These are phyloP conservation scores for Cercopithecus hamlyni DNA, from an alignment of 2,797 vertebrate genomes.

Conservation along the genomic window DNA sequence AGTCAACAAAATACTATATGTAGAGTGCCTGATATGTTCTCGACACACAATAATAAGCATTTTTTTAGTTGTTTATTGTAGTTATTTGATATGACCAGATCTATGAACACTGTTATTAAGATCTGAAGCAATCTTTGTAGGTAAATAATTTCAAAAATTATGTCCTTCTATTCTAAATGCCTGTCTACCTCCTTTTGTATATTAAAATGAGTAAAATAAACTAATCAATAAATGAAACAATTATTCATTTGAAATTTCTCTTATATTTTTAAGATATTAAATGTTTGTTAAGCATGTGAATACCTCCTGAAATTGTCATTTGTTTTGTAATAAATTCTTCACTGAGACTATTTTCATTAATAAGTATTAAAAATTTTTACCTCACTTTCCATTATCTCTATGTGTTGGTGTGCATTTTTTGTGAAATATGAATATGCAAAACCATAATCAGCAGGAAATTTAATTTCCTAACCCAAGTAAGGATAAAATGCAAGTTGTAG, in stretches of 20 bases:
- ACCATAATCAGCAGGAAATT: background rate
- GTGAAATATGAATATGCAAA: background rate
- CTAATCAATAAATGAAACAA: background rate
- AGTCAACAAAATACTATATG: background rate
- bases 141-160: background rate
- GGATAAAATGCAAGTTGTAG: background rate
- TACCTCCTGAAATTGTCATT: background rate
- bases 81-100: background rate
- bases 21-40: background rate
- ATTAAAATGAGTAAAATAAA: background rate
- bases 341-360: background rate
- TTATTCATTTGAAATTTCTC: constrained; percentile 6
- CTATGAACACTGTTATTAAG: background rate
- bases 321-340: background rate
- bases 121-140: background rate
- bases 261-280: background rate
- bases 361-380: background rate
- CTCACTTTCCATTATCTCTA: background rate
- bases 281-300: background rate
- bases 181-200: background rate
- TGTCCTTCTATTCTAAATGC: background rate
- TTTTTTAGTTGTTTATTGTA: background rate
- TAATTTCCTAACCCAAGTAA: background rate
- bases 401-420: background rate
- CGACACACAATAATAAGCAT: background rate